phyloP scores from a whole-genome alignment of 2,113 vertebrate species.

The Rhipidura dahli region DNA sequence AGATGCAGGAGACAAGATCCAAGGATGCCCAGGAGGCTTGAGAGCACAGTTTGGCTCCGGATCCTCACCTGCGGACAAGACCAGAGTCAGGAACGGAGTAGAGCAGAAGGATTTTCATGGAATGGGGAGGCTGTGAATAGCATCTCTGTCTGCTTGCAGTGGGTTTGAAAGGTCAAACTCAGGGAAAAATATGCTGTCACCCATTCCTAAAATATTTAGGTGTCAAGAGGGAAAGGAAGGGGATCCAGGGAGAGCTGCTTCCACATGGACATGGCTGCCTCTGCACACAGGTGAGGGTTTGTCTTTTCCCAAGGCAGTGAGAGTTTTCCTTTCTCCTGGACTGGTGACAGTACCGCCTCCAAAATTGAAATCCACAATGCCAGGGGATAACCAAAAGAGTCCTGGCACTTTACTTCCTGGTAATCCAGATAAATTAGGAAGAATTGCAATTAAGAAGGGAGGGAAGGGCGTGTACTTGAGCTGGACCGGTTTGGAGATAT shows the following conservation, averaged over 20 bases:
- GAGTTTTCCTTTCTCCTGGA: background rate
- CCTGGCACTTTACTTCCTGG: background rate
- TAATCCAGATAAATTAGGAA: background rate
- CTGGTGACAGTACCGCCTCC: background rate
- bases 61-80: background rate
- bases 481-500: conserved; percentile 7
- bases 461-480: background rate
- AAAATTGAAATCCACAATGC: background rate
- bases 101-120: background rate
- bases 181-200: background rate
- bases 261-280: background rate
- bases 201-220: background rate
- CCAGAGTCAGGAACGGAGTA: background rate
- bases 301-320: background rate
- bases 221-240: background rate
- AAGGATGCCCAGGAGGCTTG: background rate
- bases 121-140: background rate
- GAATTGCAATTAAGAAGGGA: background rate
- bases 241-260: background rate
- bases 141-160: background rate
- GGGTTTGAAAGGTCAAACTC: background rate
- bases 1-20: fast-evolving
- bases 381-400: background rate
- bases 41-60: background rate
- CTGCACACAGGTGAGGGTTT: background rate